Conservation (phyloP, 1,140 invertebrate genomes). For the Drosophila pectinifera region DNA sequence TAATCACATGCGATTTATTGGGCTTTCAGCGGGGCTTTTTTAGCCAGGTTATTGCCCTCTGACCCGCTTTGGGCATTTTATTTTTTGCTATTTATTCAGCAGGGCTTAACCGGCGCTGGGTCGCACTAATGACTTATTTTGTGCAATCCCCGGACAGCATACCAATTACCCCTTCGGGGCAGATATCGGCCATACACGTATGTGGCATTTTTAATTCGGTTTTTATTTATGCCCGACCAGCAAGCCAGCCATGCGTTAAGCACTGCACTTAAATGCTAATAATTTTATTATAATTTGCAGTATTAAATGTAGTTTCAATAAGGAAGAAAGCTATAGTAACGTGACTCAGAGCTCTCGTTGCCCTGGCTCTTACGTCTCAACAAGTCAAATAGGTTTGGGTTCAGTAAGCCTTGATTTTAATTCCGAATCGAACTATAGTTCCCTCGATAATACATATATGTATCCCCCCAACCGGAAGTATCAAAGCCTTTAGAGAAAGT, state of each 20-base stretch:
- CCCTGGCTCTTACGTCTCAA: no score
- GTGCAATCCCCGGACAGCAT: not conserved
- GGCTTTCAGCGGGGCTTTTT: no score
- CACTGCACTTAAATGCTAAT: not conserved
- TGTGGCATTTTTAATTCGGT: slow-evolving; percentile 1
- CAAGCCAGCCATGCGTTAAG: not conserved
- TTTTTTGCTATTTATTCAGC: slow-evolving; percentile 4
- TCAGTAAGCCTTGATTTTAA: no score
- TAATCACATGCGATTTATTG: slow-evolving; percentile 12
- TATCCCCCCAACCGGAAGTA: no score
- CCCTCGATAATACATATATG: no score
- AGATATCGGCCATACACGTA: not conserved
- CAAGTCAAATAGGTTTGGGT: no score
- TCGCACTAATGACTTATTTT: slow-evolving; percentile 11
- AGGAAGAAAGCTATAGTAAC: not conserved
- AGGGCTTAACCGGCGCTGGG: not conserved
- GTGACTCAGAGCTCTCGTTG: no score
- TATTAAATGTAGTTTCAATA: not conserved
- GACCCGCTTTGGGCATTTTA: not conserved
- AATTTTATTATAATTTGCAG: not conserved
- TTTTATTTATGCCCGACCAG: no score
- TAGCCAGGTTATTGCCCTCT: not conserved
- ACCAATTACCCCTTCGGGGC: not conserved
- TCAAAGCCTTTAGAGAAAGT: no score
- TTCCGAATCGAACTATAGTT: no score